Evolutionary conservation across 2,888 invertebrate species (phyloP).

Genomic region (Sinotaia quadrata): DNA sequence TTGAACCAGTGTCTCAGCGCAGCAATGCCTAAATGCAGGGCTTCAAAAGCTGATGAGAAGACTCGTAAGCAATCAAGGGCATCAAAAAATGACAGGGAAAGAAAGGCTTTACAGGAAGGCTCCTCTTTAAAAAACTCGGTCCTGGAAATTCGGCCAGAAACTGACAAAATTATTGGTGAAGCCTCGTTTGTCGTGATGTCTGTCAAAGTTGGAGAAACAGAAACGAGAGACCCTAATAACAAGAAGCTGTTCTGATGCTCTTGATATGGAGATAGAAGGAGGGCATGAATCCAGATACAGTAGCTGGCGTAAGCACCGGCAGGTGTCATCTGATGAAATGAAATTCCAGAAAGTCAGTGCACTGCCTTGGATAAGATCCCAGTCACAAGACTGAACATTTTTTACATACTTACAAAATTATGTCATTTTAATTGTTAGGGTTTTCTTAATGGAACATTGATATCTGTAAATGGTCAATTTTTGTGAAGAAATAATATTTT

Average conservation of each 20-base stretch:
- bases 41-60: constrained; percentile 33
- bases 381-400: constrained; percentile 73
- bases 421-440: too few species aligned
- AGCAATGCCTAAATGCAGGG: constrained; percentile 77
- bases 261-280: constrained; percentile 28
- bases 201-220: too few species aligned
- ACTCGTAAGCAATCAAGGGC: constrained; percentile 27
- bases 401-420: constrained; percentile 53
- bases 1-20: constrained; percentile 86
- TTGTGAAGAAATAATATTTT: too few species aligned
- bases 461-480: too few species aligned
- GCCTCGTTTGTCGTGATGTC: too few species aligned
- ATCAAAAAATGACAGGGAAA: constrained; percentile 19
- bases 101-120: constrained; percentile 10
- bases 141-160: neutral
- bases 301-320: constrained; percentile 11
- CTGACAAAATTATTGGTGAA: neutral
- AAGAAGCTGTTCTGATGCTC: constrained; percentile 38
- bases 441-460: too few species aligned
- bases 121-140: constrained; percentile 2
- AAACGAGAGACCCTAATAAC: constrained; percentile 38
- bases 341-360: neutral
- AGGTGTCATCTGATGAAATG: neutral
- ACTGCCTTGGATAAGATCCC: constrained; percentile 80
- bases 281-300: constrained; percentile 10